Evolutionary conservation across 2,888 invertebrate genomes (phyloP), one percentile per base, ranked within the genome.

Genomic region (Cheilosia scutellata): DNA sequence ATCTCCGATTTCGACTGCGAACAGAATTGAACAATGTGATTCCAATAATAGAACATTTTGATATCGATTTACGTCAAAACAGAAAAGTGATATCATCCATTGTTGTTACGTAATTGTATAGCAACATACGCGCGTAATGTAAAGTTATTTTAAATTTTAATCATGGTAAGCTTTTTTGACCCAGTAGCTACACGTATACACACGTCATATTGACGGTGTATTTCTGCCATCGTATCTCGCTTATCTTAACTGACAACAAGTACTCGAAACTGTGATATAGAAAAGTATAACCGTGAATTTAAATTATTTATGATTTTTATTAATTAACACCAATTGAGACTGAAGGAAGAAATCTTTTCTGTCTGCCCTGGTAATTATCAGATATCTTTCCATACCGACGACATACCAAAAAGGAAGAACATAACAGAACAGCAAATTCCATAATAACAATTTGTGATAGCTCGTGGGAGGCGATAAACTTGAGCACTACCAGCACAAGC

Each of bases 311-410:
- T 86, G 75, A 82, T 86, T 76, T 71, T 77, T 86, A 76, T 86
- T 86, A 86, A 86, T 86, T 86, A 86, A 86, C 86, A 86, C 86
- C 86, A 86, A 86, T 86, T 86, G 82, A 82, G 57, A 63, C 25
- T 27, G 72, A 86, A 86, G 86, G 82, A 86, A 86, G 76, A 72
- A 82, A 86, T 82, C 76, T 76, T 80, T 65, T 82, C 25, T 68
- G 86, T 77, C 82, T 86, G 76, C 82, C 65, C 71, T 82, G 86
- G 76, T 86, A 86, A 86, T 86, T 86, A 86, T 80, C 86, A 77
- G 82, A 86, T 82, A 82, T 82, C 66, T 68, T 75, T 47, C 29
- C 33, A 51, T 11, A 60, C 49, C 55, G 40, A 70, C 7, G 60
- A 31, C 65, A 47, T 42, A 66, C 53, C 47, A 29, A 58, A 82